Evolutionary conservation across 2,797 vertebrate genomes (phyloP).

Genomic region (Semotilus atromaculatus): DNA sequence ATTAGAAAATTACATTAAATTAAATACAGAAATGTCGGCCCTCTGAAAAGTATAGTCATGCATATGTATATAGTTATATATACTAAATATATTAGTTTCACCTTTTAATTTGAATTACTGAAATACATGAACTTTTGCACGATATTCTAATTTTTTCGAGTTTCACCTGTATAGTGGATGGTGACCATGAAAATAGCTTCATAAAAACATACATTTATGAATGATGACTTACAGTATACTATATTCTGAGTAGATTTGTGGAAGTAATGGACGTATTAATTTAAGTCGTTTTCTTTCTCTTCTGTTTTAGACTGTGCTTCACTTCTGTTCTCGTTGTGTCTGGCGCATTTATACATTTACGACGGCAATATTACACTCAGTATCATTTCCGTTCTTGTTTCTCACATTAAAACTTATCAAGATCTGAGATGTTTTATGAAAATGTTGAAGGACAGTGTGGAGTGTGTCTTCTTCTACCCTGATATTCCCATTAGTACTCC

Average conservation of each 20-base stretch:
- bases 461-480: background rate
- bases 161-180: background rate
- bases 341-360: background rate
- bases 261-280: background rate
- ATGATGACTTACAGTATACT: background rate
- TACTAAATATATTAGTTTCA: too few species aligned
- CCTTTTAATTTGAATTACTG: too few species aligned
- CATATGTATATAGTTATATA: too few species aligned
- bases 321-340: background rate
- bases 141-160: too few species aligned
- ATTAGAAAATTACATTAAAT: too few species aligned
- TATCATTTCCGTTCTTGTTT: background rate
- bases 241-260: background rate
- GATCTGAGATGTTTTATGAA: background rate
- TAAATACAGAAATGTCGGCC: too few species aligned
- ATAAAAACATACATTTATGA: background rate
- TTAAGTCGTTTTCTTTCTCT: background rate
- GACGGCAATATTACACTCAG: background rate
- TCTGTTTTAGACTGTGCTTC: background rate
- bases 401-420: background rate
- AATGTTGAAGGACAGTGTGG: background rate
- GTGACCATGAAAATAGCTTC: background rate
- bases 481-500: background rate
- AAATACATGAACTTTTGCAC: too few species aligned
- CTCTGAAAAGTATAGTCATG: too few species aligned